These are phyloP conservation scores for Rhogogaster chlorosoma DNA, from an alignment of 2,888 invertebrate species.

Conservation along the genomic window DNA sequence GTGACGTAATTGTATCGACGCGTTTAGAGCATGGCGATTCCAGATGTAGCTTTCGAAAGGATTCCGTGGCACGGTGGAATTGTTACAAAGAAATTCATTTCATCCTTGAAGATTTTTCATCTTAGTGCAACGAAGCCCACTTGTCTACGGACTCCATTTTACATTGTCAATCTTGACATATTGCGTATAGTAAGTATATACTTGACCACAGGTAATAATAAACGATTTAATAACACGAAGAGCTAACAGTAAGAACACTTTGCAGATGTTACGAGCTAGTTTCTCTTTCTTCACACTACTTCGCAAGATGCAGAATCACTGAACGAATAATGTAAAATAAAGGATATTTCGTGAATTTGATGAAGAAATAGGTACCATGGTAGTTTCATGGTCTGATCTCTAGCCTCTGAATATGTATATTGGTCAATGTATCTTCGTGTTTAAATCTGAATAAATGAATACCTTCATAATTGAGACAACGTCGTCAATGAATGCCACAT, in stretches of 20 bases:
- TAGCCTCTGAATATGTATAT: too few relatives aligned
- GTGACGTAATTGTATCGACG: not conserved
- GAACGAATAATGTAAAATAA: not conserved
- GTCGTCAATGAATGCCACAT: not conserved
- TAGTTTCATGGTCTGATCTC: too few relatives aligned
- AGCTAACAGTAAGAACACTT: not conserved
- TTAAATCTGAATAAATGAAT: not conserved
- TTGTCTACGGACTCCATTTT: constrained; percentile 19
- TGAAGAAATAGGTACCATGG: too few relatives aligned
- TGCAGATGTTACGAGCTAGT: constrained; percentile 28
- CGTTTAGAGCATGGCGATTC: constrained; percentile 7
- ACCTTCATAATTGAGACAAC: not conserved
- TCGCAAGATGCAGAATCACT: not conserved
- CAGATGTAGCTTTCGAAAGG: not conserved
- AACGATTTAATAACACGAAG: not conserved
- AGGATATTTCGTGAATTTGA: not conserved
- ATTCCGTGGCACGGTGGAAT: constrained; percentile 29
- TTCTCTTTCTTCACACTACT: constrained; percentile 40
- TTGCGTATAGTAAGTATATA: constrained; percentile 5
- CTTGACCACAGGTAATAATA: not conserved
- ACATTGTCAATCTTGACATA: constrained; percentile 27
- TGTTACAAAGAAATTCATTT: constrained; percentile 25
- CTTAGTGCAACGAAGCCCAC: constrained; percentile 5
- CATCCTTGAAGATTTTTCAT: constrained; percentile 43
- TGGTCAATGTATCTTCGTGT: not conserved